A percentile compares a stretch with the other conserved stretches of the same genome.
Evolutionary conservation across 1,140 invertebrate species (phyloP).

Genomic region (Bombus sibiricus): DNA sequence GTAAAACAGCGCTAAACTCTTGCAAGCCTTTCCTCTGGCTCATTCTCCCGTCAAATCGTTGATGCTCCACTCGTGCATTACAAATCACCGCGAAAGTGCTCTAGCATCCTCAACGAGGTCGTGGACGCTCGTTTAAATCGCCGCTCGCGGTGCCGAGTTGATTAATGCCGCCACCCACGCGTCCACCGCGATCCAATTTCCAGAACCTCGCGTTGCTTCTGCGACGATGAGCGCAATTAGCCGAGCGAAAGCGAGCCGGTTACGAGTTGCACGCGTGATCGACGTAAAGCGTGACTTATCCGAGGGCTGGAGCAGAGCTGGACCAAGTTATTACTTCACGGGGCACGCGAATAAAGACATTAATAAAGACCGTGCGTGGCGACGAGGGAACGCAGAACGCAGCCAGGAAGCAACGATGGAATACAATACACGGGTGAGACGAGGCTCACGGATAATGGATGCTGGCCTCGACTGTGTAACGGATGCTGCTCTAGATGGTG

Average conservation of each 20-base stretch:
- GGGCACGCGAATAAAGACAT: constrained; percentile 69
- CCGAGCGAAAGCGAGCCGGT: constrained; percentile 43
- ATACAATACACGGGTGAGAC: constrained; percentile 57
- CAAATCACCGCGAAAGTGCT: constrained; percentile 34
- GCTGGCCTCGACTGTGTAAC: constrained; percentile 48
- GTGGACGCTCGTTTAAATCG: background rate
- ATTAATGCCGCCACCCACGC: constrained; percentile 42
- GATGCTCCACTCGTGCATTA: background rate
- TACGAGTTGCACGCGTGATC: constrained; percentile 29
- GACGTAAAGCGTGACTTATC: constrained; percentile 20
- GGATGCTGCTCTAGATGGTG: constrained; percentile 63
- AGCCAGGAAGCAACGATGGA: constrained; percentile 30
- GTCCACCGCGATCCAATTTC: constrained; percentile 31
- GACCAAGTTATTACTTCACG: background rate
- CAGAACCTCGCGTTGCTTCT: constrained; percentile 9
- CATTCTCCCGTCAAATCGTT: background rate
- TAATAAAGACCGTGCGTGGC: constrained; percentile 67
- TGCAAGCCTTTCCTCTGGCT: background rate
- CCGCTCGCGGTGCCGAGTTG: background rate
- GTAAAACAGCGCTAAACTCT: background rate
- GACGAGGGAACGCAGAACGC: constrained; percentile 26
- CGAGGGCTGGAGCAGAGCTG: background rate
- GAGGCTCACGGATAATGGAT: constrained; percentile 51
- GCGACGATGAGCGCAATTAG: constrained; percentile 53
- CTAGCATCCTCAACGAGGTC: background rate